Percentiles rank a stretch among this genome's conserved stretches.
Conservation (phyloP, 2,888 invertebrate species). For the Sesamia inferens region DNA sequence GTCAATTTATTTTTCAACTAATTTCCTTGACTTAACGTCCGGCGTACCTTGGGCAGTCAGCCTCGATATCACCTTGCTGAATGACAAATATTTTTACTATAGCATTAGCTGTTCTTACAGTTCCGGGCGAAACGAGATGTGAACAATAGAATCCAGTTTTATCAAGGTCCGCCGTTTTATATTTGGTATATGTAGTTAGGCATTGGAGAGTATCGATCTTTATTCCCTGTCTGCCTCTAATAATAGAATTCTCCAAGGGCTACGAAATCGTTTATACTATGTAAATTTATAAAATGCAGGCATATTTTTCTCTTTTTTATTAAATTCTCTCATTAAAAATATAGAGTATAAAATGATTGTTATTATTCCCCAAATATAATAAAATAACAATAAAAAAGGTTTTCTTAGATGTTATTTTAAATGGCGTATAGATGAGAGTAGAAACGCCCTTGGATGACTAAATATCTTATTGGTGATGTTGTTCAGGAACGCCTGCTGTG, state of each 20-base stretch:
- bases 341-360: too few species aligned
- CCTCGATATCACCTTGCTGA: too few species aligned
- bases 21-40: not conserved
- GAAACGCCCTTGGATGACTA: not conserved
- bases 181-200: not conserved
- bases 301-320: not conserved
- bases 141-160: conserved; percentile 2
- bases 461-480: not conserved
- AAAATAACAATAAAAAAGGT: too few species aligned
- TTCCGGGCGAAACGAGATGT: not conserved
- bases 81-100: not conserved
- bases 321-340: not conserved
- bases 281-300: not conserved
- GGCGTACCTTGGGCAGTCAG: too few species aligned
- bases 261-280: not conserved
- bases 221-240: conserved; percentile 9
- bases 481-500: not conserved
- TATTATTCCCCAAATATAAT: too few species aligned
- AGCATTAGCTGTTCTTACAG: not conserved
- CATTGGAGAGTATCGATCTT: conserved; percentile 31
- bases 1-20: not conserved
- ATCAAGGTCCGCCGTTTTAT: not conserved
- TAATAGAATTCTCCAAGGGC: conserved; percentile 21
- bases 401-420: too few species aligned
- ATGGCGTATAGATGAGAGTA: not conserved